Evolutionary conservation across 2,113 vertebrate species (phyloP).

Genomic region (Emydura subglobosa): DNA sequence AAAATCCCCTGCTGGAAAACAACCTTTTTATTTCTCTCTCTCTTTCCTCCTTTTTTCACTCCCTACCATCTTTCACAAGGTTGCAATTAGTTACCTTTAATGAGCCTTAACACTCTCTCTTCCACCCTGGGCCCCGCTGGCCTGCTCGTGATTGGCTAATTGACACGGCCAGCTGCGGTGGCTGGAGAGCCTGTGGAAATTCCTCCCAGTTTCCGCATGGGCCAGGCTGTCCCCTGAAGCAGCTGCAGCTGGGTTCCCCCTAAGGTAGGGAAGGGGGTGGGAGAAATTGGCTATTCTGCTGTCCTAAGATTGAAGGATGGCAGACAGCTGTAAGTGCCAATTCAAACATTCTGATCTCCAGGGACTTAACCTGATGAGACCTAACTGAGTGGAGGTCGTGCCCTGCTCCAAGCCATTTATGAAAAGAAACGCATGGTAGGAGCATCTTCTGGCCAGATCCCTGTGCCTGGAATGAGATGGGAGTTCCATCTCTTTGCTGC

Average conservation of each 20-base stretch:
- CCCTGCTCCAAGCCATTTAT: background rate
- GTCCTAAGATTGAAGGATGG: background rate
- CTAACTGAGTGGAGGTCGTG: background rate
- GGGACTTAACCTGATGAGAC: background rate
- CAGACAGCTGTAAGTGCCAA: background rate
- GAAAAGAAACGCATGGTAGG: background rate
- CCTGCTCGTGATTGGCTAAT: slow-evolving; percentile 1
- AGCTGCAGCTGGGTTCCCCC: background rate
- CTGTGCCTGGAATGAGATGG: background rate
- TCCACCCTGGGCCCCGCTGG: background rate
- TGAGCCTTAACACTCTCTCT: slow-evolving; percentile 18
- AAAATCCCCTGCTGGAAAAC: slow-evolving; percentile 26
- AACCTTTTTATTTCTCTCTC: background rate
- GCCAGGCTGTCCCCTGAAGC: background rate
- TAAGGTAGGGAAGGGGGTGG: background rate
- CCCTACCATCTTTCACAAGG: background rate
- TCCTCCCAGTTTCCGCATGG: slow-evolving; percentile 14
- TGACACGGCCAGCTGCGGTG: slow-evolving; percentile 1
- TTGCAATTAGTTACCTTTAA: slow-evolving; percentile 47
- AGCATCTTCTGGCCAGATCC: background rate
- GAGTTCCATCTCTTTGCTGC: background rate
- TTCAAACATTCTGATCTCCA: background rate
- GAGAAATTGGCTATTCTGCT: background rate
- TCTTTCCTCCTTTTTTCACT: background rate
- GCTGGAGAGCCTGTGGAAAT: background rate